phyloP scores from a whole-genome alignment of 2,113 vertebrate genomes.

The Proteles cristata region DNA sequence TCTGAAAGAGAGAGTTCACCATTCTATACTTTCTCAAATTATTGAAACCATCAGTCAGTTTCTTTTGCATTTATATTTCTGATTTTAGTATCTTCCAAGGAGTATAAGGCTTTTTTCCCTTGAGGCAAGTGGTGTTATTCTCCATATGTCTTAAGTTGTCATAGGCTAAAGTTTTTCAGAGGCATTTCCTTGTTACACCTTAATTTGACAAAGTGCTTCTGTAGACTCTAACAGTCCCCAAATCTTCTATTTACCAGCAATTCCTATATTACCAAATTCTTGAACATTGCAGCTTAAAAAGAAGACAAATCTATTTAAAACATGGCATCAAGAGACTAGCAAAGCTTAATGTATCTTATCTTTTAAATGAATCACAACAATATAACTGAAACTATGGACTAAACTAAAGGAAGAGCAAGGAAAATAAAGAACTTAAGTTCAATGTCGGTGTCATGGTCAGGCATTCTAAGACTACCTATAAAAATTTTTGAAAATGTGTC shows the following conservation, averaged over 20 bases:
- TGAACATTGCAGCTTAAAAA: neutral
- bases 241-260: neutral
- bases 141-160: neutral
- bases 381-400: neutral
- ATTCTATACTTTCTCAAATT: constrained; percentile 7
- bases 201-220: neutral
- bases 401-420: neutral
- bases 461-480: neutral
- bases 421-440: neutral
- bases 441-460: neutral
- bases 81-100: neutral
- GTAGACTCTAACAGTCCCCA: neutral
- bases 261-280: neutral
- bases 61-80: constrained; percentile 37
- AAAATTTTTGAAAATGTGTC: neutral
- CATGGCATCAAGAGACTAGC: neutral
- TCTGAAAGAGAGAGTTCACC: neutral
- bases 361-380: neutral
- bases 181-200: neutral
- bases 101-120: neutral
- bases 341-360: neutral
- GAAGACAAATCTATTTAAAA: constrained; percentile 8
- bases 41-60: neutral
- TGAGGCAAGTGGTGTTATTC: neutral
- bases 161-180: constrained; percentile 1